Evolutionary conservation across 1,140 invertebrate genomes (phyloP), one percentile per base, ranked within the genome.

Genomic region (Drosophila rhopaloa): DNA sequence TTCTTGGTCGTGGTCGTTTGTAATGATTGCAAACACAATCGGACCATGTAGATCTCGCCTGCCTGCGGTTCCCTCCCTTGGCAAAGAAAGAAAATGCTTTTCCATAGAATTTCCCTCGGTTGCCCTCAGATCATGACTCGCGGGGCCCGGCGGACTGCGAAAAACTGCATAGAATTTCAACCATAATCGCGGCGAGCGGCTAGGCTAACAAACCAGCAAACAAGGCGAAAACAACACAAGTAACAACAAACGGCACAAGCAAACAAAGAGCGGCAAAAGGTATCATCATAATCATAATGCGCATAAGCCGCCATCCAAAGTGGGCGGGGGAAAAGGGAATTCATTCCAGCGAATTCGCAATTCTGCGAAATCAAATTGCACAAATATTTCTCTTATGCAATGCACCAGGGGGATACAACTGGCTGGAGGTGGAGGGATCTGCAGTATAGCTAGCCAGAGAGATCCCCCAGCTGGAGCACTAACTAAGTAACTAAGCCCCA

Each of bases 351-450:
- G 88, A 91, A 91, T 88, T 91, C 89, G 66, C 88, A 91, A 91
- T 91, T 91, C 88, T 79, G 75, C 88, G 88, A 91, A 91, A 91
- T 91, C 77, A 91, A 91, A 91, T 91, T 91, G 88, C 88, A 91
- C 77, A 91, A 91, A 91, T 91, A 90, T 89, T 89, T 88, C 80
- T 75, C 80, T 88, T 86, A 85, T 88, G 84, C 84, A 89, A 89
- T 88, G 76, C 84, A 88, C 44, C 60, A 46, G 54, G 57, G 63
- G 58, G 61, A 41, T 46, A 29, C 19, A 41, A 38, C 16, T 51
- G 41, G 50, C 41, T 16, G 54, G n/a, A 5, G 37, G 10, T 24
- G 43, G 51, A 50, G 57, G 13, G 46, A 13, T 19, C 38, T 24
- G 37, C 35, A 38, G 62, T 47, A 38, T 38, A 43, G 70, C 40